Conservation (phyloP, 2,797 vertebrate genomes). For the Euthynnus affinis region DNA sequence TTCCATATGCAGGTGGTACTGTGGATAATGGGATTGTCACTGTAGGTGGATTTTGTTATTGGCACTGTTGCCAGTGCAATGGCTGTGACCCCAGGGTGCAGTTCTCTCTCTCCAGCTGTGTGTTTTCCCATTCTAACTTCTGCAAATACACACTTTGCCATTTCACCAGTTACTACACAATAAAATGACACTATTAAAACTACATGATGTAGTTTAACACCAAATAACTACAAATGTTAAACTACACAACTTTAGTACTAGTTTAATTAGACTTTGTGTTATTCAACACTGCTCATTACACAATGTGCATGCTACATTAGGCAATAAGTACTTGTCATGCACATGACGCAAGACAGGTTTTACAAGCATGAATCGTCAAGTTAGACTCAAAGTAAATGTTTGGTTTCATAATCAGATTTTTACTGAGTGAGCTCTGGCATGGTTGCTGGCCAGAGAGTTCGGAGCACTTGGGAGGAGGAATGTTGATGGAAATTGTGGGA, state of each 20-base stretch:
- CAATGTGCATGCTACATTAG: neutral
- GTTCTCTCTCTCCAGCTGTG: too few species aligned
- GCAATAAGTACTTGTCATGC: neutral
- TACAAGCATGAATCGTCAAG: neutral
- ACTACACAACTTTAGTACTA: neutral
- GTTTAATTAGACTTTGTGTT: neutral
- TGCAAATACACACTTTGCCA: too few species aligned
- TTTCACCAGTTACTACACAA: too few species aligned
- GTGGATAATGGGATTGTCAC: neutral
- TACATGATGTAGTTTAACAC: neutral
- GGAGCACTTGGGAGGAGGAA: neutral
- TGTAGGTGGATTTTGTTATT: neutral
- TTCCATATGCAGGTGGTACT: neutral
- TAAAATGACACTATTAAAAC: too few species aligned
- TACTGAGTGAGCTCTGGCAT: constrained; percentile 8
- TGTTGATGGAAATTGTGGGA: constrained; percentile 33
- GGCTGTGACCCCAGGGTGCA: neutral
- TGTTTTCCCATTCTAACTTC: too few species aligned
- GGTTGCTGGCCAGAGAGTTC: neutral
- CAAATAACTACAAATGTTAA: neutral
- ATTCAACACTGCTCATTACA: neutral
- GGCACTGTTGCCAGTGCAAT: too few species aligned
- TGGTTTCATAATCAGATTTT: constrained; percentile 15
- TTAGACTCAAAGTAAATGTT: constrained; percentile 5
- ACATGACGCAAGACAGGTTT: neutral